A percentile compares a stretch with the other conserved stretches of the same genome.
Conservation (phyloP, 2,113 vertebrate species). For the Indicator maculatus region DNA sequence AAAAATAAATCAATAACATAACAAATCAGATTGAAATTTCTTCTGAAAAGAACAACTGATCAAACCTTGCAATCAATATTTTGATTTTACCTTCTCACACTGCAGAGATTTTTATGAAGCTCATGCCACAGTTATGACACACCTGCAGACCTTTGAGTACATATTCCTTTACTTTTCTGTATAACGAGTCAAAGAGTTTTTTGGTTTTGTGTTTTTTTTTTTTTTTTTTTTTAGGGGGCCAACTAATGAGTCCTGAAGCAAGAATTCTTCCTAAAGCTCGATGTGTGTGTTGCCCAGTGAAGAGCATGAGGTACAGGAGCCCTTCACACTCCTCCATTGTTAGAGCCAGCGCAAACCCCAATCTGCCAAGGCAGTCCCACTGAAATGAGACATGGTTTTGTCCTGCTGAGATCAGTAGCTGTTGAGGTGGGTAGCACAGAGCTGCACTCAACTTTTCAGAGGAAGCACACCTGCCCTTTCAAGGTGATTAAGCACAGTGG, state of each 20-base stretch:
- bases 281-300: not conserved
- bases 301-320: not conserved
- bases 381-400: not conserved
- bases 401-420: not conserved
- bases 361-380: not conserved
- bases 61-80: conserved; percentile 22
- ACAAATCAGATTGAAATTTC: conserved; percentile 46
- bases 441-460: not conserved
- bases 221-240: not conserved
- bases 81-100: not conserved
- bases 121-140: not conserved
- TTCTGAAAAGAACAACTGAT: conserved; percentile 45
- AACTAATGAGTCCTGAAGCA: not conserved
- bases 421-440: not conserved
- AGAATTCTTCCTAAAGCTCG: not conserved
- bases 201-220: not conserved
- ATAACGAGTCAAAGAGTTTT: not conserved
- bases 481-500: not conserved
- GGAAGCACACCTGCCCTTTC: not conserved
- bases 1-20: not conserved
- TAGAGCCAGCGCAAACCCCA: not conserved
- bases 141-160: not conserved
- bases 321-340: not conserved
- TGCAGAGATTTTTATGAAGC: not conserved
- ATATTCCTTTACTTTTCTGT: not conserved